A percentile compares a stretch with the other conserved stretches of the same genome.
phyloP scores from a whole-genome alignment of 2,888 invertebrate species.

The Pycnomerus fuliginosus region DNA sequence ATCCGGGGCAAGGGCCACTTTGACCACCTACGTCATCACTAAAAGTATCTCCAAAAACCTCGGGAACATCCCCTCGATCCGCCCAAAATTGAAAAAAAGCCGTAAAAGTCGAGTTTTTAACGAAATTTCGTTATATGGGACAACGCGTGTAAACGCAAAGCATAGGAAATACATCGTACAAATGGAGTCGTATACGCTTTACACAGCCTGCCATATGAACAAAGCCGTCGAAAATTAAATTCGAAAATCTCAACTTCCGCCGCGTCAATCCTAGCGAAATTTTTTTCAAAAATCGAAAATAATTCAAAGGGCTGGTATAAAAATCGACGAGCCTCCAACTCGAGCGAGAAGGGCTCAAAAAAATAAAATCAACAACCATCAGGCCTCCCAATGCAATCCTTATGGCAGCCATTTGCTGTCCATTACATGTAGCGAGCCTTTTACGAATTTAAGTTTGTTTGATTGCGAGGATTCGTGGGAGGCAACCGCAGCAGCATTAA shows the following conservation, averaged over 20 bases:
- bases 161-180: conserved; percentile 50
- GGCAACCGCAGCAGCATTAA: conserved; percentile 7
- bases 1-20: conserved; percentile 44
- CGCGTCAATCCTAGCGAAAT: conserved; percentile 25
- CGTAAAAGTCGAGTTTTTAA: conserved; percentile 36
- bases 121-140: conserved; percentile 34
- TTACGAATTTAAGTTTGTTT: conserved; percentile 45
- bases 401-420: conserved; percentile 59
- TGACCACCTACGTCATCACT: conserved; percentile 52
- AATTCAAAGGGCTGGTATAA: conserved; percentile 37
- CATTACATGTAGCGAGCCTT: conserved; percentile 52
- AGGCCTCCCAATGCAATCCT: conserved; percentile 53
- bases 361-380: conserved; percentile 29
- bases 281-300: conserved; percentile 41
- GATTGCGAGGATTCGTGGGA: conserved; percentile 5
- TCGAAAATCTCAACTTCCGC: conserved; percentile 18
- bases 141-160: conserved; percentile 41
- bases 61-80: background rate
- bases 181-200: conserved; percentile 55
- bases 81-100: conserved; percentile 25
- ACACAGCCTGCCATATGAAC: conserved; percentile 52
- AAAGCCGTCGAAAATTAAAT: conserved; percentile 45
- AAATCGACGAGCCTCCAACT: conserved; percentile 34
- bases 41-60: conserved; percentile 41
- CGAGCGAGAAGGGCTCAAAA: conserved; percentile 28